These are phyloP conservation scores for Acrocephalus scirpaceus DNA, from an alignment of 2,797 vertebrate genomes.

Conservation along the genomic window DNA sequence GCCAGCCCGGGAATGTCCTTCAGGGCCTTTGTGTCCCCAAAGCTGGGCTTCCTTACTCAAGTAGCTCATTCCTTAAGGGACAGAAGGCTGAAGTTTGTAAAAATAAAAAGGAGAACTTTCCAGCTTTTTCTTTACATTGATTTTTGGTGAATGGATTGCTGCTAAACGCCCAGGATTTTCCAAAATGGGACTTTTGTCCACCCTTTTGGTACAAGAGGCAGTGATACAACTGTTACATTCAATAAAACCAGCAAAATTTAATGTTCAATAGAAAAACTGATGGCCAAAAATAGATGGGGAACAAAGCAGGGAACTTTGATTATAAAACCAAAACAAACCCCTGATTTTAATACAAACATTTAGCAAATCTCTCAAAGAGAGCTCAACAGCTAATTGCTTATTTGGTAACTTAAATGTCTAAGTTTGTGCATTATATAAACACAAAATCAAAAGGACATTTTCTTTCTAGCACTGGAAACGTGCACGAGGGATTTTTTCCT, in stretches of 20 bases:
- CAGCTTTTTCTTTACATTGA: not conserved
- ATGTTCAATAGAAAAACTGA: not conserved
- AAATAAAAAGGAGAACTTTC: not conserved
- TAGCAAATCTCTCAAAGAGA: not conserved
- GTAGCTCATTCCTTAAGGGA: not conserved
- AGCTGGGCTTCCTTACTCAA: not conserved
- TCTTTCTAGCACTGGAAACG: not conserved
- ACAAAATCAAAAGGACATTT: not conserved
- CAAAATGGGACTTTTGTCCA: accelerated
- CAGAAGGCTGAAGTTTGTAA: not conserved
- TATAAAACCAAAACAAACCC: not conserved
- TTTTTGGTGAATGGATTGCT: not conserved
- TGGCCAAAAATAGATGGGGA: not conserved
- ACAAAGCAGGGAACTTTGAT: not conserved
- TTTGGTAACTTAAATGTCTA: not conserved
- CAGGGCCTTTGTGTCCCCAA: constrained; percentile 1
- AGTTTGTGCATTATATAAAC: not conserved
- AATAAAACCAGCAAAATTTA: not conserved
- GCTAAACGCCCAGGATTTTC: not conserved
- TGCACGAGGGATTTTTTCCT: not conserved
- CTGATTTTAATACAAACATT: not conserved
- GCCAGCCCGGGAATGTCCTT: not conserved
- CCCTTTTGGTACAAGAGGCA: not conserved
- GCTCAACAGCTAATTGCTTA: not conserved
- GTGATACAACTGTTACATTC: accelerated